Evolutionary conservation across 1,140 invertebrate species (phyloP), one percentile per base, ranked within the genome.

Genomic region (Pseudomyrmex concolor): DNA sequence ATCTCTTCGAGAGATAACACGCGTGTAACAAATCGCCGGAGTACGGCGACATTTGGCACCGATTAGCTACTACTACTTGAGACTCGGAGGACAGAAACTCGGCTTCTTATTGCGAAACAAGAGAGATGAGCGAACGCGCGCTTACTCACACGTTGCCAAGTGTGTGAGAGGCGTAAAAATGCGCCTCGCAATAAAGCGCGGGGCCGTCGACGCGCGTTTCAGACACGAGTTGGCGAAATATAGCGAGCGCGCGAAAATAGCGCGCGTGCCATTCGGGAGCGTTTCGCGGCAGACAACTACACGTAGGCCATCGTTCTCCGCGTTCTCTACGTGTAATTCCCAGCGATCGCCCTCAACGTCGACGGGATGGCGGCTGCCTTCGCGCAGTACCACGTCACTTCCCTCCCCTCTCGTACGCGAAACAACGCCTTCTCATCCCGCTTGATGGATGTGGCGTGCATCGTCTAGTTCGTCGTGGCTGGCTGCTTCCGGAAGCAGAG

Each of bases 401-500:
- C 5, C 5, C 34, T n/a, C 5, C 34, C 4, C 34, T 4, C n/a
- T 70, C 80, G 67, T 83, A 85, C 62, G 63, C 68, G 74, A 84
- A 84, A 90, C 82, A 89, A 88, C 80, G 83, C 71, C 63, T 84
- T 87, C 86, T 90, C 89, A 89, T 89, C 81, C 85, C 62, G 55
- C 57, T 89, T 90, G 89, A 89, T 90, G 84, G 86, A 90, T 90
- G 89, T 86, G 67, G 70, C 87, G 71, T 78, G 78, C 78, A 83
- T 84, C 78, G 78, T 67, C 77, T 54, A 78, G 74, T 68, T 48
- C 67, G 76, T 89, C 82, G 85, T 50, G 85, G 87, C 86, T 86
- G 82, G 84, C 66, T 89, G 66, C 88, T 71, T 74, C 59, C 72
- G 71, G 59, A 74, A 84, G 43, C 19, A 19, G 57, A 3, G 10